These are phyloP conservation scores for Phocoena sinus DNA, from an alignment of 2,113 vertebrate genomes.

Conservation along the genomic window DNA sequence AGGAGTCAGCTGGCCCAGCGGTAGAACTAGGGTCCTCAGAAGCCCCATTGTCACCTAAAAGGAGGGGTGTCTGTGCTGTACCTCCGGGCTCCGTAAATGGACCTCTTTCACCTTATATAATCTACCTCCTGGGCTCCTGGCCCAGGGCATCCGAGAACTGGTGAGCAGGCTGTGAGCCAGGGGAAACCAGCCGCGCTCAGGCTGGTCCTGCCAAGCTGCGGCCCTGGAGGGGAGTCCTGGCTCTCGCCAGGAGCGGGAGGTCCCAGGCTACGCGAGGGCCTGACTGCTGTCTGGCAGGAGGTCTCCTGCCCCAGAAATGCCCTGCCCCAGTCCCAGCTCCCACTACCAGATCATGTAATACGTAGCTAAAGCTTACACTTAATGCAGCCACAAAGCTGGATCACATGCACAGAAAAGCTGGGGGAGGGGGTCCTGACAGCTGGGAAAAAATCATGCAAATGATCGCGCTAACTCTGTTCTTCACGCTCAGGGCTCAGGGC, in stretches of 20 bases:
- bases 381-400: background rate
- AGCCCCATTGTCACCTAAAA: background rate
- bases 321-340: background rate
- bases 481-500: no score
- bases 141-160: background rate
- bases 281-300: background rate
- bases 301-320: background rate
- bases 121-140: background rate
- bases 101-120: background rate
- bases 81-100: background rate
- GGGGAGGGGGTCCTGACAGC: fast-evolving
- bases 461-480: fast-evolving
- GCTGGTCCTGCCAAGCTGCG: background rate
- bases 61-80: background rate
- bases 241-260: background rate
- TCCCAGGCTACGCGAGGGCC: background rate
- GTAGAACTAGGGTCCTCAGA: background rate
- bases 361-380: background rate
- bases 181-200: background rate
- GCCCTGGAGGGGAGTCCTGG: background rate
- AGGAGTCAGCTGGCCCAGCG: background rate
- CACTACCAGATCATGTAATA: fast-evolving
- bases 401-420: background rate
- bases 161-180: background rate
- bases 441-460: background rate